A percentile compares a stretch with the other conserved stretches of the same genome.
phyloP scores from a whole-genome alignment of 2,113 vertebrate genomes.

The Bubo blakistoni region DNA sequence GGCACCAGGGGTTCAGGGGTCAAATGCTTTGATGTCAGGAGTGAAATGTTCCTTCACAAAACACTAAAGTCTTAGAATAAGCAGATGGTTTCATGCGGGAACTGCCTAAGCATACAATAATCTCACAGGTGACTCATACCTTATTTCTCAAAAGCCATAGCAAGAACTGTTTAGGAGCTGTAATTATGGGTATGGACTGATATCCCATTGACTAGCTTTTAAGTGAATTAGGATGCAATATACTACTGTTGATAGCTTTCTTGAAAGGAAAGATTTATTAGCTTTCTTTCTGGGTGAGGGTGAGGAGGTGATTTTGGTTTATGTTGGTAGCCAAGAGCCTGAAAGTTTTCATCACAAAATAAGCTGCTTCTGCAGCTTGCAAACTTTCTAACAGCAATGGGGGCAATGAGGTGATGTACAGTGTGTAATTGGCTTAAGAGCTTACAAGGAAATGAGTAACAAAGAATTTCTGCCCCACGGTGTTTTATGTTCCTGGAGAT shows the following conservation, averaged over 20 bases:
- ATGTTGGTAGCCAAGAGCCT: neutral
- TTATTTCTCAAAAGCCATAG: slow-evolving; percentile 62
- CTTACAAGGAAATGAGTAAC: neutral
- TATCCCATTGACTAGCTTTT: neutral
- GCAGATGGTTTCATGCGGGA: slow-evolving; percentile 66
- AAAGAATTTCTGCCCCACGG: neutral
- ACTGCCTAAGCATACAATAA: neutral
- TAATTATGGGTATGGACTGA: neutral
- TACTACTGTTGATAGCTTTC: neutral
- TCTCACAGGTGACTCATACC: slow-evolving; percentile 67
- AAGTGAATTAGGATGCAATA: neutral
- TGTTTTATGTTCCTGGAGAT: neutral
- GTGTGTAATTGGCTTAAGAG: neutral
- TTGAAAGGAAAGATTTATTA: neutral
- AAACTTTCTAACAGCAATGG: rapidly evolving
- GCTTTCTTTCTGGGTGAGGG: neutral
- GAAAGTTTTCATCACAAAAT: neutral
- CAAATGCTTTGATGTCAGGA: slow-evolving; percentile 73
- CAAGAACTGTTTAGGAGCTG: neutral
- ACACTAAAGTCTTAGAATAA: slow-evolving; percentile 38
- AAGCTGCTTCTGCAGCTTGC: neutral
- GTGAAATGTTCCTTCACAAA: slow-evolving; percentile 59
- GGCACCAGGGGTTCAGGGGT: slow-evolving; percentile 50
- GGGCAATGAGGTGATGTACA: neutral
- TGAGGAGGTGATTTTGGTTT: neutral